phyloP scores from a whole-genome alignment of 1,140 invertebrate species.

The Berghia stephanieae region DNA sequence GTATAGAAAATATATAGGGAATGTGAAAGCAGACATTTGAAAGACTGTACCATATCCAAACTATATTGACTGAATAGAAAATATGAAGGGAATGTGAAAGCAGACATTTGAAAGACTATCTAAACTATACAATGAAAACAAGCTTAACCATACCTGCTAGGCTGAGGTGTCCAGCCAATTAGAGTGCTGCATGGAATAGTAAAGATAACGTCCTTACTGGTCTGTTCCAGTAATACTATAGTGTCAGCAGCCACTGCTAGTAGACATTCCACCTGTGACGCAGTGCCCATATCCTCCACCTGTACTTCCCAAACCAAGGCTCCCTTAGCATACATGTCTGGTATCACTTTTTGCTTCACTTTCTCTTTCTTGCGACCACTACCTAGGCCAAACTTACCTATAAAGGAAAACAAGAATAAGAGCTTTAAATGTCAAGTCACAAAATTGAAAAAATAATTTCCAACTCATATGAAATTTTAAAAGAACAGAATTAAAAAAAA shows the following conservation, averaged over 20 bases:
- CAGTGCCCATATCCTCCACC: slow-evolving; percentile 72
- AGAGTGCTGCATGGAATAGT: slow-evolving; percentile 85
- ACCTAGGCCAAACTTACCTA: slow-evolving; percentile 64
- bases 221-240: slow-evolving; percentile 86
- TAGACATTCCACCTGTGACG: slow-evolving; percentile 76
- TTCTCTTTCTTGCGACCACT: slow-evolving; percentile 63
- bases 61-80: no score
- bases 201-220: slow-evolving; percentile 83
- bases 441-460: not conserved
- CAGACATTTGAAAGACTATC: no score
- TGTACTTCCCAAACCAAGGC: slow-evolving; percentile 61
- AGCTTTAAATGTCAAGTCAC: not conserved
- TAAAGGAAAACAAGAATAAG: slow-evolving; percentile 9
- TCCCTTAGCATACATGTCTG: slow-evolving; percentile 61
- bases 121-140: no score
- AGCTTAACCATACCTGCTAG: no score
- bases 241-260: slow-evolving; percentile 88
- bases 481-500: no score
- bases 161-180: slow-evolving; percentile 81
- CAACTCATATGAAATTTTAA: no score
- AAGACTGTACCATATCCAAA: no score
- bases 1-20: no score
- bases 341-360: slow-evolving; percentile 56
- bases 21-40: no score
- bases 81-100: no score